Evolutionary conservation across 2,113 vertebrate species (phyloP), one percentile per base, ranked within the genome.

Genomic region (Anoplopoma fimbria): DNA sequence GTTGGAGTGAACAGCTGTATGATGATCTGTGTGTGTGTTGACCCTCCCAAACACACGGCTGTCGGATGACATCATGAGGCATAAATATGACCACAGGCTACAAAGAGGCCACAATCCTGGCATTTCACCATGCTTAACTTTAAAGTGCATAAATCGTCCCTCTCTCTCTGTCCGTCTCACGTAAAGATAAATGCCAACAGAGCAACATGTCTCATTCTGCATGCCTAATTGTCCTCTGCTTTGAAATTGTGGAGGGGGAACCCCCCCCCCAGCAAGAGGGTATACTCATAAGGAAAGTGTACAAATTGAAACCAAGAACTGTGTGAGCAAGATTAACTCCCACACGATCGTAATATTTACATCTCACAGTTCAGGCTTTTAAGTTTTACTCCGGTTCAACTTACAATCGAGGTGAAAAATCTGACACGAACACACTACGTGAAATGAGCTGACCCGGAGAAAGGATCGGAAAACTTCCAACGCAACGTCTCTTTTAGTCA

Each of bases 41-140:
- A 93, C 84, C 88, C 78, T 89, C 88, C 86, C 84, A 91, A 92
- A 87, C 83, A 88, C 75, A 82, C 60, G 70, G 79, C 77, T 90
- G 91, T 85, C 63, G 58, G 89, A 91, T 93, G 92, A 95, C 92
- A 92, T 93, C 93, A 94, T 92, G 78, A 82, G 77, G 80, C 87
- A 94, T 85, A 91, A 93, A 94, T 92, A 93, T 85, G 82, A 92
- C 88, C 82, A 55, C 83, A 79, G 83, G 86, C 86, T 88, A 89
- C 82, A 89, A 90, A 91, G 83, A 81, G 84, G 89, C 86, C 85
- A 84, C 79, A 69, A 75, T 86, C 49, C 57, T 83, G 81, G 88
- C 71, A 65, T 86, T 79, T 88, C 81, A 85, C 70, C 76, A 68
- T 23, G 51, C 82, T 75, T 25, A 47, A 70, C 83, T 73, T 73